A percentile compares a stretch with the other conserved stretches of the same genome.
Evolutionary conservation across 2,113 vertebrate genomes (phyloP).

Genomic region (Eidolon helvum): DNA sequence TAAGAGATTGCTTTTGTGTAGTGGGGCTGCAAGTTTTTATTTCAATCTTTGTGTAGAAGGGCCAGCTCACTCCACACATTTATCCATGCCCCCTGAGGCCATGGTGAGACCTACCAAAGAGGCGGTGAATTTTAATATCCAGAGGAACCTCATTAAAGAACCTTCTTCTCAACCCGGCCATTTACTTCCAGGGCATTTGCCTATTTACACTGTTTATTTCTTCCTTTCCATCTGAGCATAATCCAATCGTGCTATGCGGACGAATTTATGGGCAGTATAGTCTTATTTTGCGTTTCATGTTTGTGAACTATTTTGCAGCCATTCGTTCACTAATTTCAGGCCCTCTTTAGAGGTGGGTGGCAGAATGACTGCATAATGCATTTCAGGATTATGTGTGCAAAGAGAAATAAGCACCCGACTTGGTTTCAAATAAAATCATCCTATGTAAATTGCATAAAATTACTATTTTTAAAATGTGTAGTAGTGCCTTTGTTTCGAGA

Average conservation of each 20-base stretch:
- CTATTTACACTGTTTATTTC: background rate
- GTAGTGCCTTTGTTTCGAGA: constrained; percentile 21
- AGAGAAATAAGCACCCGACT: constrained; percentile 50
- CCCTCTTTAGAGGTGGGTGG: constrained; percentile 7
- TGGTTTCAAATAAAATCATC: constrained; percentile 45
- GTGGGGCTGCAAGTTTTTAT: background rate
- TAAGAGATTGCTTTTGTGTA: background rate
- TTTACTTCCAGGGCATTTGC: background rate
- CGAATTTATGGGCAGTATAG: constrained; percentile 28
- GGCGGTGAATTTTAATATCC: background rate
- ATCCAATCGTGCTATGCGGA: background rate
- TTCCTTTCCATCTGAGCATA: background rate
- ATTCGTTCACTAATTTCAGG: constrained; percentile 54
- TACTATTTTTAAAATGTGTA: constrained; percentile 39
- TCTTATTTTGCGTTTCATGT: constrained; percentile 51
- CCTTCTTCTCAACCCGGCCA: background rate
- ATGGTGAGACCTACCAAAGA: background rate
- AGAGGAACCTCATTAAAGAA: background rate
- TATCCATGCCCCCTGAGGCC: background rate
- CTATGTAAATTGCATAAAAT: constrained; percentile 55
- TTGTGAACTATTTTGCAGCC: constrained; percentile 54
- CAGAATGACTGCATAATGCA: constrained; percentile 27
- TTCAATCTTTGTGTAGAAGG: background rate
- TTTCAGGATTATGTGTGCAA: background rate
- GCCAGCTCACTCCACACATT: background rate